Percentiles rank a stretch among this genome's conserved stretches.
Evolutionary conservation across 2,888 invertebrate species (phyloP).

Genomic region (Drosophila yooni): DNA sequence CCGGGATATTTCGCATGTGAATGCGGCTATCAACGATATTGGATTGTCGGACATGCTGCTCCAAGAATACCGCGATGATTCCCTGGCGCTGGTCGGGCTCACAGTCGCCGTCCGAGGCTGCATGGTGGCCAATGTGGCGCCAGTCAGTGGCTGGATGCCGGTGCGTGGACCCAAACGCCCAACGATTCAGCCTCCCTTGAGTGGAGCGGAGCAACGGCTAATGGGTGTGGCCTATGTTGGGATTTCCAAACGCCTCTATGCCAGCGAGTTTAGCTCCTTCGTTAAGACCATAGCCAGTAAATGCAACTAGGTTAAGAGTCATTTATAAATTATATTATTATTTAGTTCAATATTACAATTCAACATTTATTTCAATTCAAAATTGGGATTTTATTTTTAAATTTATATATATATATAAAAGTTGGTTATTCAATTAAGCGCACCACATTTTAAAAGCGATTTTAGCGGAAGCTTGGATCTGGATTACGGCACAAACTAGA

Average conservation of each 20-base stretch:
- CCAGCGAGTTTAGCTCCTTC: constrained; percentile 63
- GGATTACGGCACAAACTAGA: constrained; percentile 24
- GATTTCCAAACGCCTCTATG: constrained; percentile 60
- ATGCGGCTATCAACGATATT: constrained; percentile 88
- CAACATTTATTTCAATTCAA: constrained; percentile 64
- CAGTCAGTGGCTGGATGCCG: constrained; percentile 90
- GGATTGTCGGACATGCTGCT: constrained; percentile 90
- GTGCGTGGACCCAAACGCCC: constrained; percentile 86
- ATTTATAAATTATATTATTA: constrained; percentile 1
- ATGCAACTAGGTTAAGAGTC: background rate
- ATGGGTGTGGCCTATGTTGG: constrained; percentile 47
- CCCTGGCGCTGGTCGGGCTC: constrained; percentile 86
- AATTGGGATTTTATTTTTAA: constrained; percentile 39
- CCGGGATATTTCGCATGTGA: constrained; percentile 87
- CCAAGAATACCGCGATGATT: constrained; percentile 87
- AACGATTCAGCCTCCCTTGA: constrained; percentile 21
- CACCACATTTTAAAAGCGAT: constrained; percentile 40
- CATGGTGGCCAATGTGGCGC: constrained; percentile 90
- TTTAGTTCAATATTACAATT: constrained; percentile 46
- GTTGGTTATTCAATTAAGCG: constrained; percentile 17
- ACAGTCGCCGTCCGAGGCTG: constrained; percentile 89
- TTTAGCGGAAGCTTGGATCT: constrained; percentile 32
- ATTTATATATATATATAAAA: constrained; percentile 40
- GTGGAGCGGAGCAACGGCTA: constrained; percentile 44
- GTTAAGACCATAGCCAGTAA: constrained; percentile 53